Evolutionary conservation across 2,113 vertebrate species (phyloP).

Genomic region (Myiozetetes cayanensis): DNA sequence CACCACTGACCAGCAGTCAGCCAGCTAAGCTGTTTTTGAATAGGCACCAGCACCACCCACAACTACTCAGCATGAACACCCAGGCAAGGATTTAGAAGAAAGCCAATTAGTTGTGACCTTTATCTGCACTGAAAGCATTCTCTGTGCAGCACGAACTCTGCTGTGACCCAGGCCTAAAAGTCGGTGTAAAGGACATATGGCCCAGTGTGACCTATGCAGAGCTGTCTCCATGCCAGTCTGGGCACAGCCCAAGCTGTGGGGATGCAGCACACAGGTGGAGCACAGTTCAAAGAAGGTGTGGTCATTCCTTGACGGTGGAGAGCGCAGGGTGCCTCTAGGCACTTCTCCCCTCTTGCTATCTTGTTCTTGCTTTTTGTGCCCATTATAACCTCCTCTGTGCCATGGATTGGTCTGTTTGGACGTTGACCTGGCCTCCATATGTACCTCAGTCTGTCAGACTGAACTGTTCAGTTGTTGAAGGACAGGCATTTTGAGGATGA

Average conservation of each 20-base stretch:
- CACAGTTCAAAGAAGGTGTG: background rate
- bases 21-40: background rate
- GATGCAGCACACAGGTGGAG: background rate
- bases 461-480: background rate
- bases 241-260: background rate
- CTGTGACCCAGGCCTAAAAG: background rate
- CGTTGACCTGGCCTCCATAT: background rate
- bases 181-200: background rate
- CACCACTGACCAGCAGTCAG: background rate
- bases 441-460: background rate
- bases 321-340: background rate
- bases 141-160: background rate
- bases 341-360: background rate
- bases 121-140: background rate
- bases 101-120: slow-evolving; percentile 45
- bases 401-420: background rate
- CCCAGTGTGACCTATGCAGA: background rate
- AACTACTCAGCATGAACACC: background rate
- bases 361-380: background rate
- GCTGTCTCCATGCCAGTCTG: background rate
- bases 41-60: slow-evolving; percentile 13
- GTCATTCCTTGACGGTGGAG: background rate
- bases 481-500: background rate
- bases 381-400: background rate
- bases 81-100: slow-evolving; percentile 37